Base-by-base conservation (phyloP, 2,888 invertebrate species). In the Pollenia angustigena region DNA sequence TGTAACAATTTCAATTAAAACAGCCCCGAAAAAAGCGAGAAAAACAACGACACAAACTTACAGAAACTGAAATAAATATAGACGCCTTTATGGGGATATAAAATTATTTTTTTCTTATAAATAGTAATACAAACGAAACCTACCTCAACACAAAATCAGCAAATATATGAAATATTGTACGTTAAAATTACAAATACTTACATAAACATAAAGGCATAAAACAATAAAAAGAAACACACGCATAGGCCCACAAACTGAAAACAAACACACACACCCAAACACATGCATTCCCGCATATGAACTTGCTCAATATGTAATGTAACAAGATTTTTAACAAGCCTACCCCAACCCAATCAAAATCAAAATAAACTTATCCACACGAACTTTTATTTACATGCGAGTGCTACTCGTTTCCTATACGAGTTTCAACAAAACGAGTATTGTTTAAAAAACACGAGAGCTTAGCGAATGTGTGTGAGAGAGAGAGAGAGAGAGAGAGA, bases 71-170 rank as follows among this genome's bases (percentile, higher is more conserved):
- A 66, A 69, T 50, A n/a, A 62, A 52, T 40, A 64, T 10, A 10
- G 6, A 58, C 18, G 14, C 8, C 50, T 78, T 23, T 2, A 66
- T 44, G 44, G n/a, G 10, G 16, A 18, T 11, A 44, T 40, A 62
- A 42, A 7, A 74, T 48, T 16, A 44, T 23, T 32, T 58, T 10
- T 54, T 71, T 9, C n/a, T 46, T 11, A 46, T 58, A 58, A 56
- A 56, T 68, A 11, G 12, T 71, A 48, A 62, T 32, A 32, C 32
- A 32, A 50, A 76, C 86, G 72, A 83, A 86, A 86, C 86, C 86
- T 86, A 76, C 86, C 86, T 86, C 86, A 86, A 86, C 60, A 56
- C 52, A 60, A 78, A 32, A 42, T 16, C 11, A 62, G 62, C 44
- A 56, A 46, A 81, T 40, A 79, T 69, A 82, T 68, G 69, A 79